These are phyloP conservation scores for Oncorhynchus gorbuscha DNA, from an alignment of 2,113 vertebrate species.

Conservation along the genomic window DNA sequence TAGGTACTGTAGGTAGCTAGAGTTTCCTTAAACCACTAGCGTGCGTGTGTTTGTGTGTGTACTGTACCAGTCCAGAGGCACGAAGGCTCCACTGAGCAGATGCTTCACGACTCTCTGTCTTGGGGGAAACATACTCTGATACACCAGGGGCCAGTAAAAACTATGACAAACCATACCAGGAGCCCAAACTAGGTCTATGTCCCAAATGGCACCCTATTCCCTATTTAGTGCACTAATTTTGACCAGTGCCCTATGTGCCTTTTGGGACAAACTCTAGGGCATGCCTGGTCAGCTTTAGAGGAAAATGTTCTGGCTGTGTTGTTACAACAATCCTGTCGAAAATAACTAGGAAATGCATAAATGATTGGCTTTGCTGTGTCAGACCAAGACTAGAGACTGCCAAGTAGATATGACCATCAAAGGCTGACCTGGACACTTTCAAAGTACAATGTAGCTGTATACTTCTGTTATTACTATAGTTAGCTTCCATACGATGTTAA, in stretches of 20 bases:
- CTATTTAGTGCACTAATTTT: too few species aligned
- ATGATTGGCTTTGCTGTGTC: background rate
- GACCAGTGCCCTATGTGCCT: conserved; percentile 5
- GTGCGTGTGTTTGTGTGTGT: background rate
- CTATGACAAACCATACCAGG: too few species aligned
- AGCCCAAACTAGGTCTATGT: too few species aligned
- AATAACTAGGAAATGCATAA: conserved; percentile 2
- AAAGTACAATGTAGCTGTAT: background rate
- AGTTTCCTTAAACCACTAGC: too few species aligned
- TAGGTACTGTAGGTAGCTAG: background rate
- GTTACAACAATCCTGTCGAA: too few species aligned
- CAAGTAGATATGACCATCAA: too few species aligned
- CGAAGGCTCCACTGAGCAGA: conserved; percentile 31
- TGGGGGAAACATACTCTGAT: conserved; percentile 7
- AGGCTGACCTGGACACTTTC: too few species aligned
- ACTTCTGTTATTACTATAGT: background rate
- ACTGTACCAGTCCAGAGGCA: conserved; percentile 7
- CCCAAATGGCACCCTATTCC: too few species aligned
- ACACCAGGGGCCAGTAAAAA: conserved; percentile 18
- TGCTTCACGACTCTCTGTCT: conserved; percentile 6
- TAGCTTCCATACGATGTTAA: too few species aligned
- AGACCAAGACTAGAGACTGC: too few species aligned
- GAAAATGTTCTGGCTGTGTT: too few species aligned
- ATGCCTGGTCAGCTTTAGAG: too few species aligned
- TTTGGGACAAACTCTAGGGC: background rate